These are phyloP conservation scores for Holotrichia oblita DNA, from an alignment of 1,140 invertebrate species.

Conservation along the genomic window DNA sequence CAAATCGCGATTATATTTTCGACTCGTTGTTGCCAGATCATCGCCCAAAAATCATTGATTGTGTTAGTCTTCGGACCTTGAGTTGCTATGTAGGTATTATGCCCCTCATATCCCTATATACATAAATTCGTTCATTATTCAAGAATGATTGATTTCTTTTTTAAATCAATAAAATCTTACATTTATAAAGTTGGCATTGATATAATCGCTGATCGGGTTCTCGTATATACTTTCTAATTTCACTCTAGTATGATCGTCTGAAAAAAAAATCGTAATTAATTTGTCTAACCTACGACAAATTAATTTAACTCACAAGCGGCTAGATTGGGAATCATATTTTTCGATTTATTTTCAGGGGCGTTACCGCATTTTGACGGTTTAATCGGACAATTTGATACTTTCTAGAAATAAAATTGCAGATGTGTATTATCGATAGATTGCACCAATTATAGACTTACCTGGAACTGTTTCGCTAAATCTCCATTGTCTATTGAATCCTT, in stretches of 20 bases:
- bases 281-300: neutral
- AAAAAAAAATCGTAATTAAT: neutral
- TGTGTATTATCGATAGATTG: too few species aligned
- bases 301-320: slow-evolving; percentile 8
- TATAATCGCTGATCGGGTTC: neutral
- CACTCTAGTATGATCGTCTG: slow-evolving; percentile 27
- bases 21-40: slow-evolving; percentile 79
- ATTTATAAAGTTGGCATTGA: slow-evolving; percentile 36
- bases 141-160: neutral
- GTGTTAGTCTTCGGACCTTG: slow-evolving; percentile 82
- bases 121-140: neutral
- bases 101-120: slow-evolving; percentile 70
- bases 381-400: neutral
- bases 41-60: slow-evolving; percentile 81
- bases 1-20: slow-evolving; percentile 81
- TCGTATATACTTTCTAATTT: slow-evolving; percentile 12
- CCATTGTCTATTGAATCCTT: neutral
- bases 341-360: neutral
- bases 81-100: slow-evolving; percentile 78
- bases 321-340: neutral
- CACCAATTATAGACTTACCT: neutral
- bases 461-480: neutral
- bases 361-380: neutral
- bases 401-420: neutral
- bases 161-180: neutral